phyloP scores from a whole-genome alignment of 2,113 vertebrate species.

The Dendropsophus ebraccatus region DNA sequence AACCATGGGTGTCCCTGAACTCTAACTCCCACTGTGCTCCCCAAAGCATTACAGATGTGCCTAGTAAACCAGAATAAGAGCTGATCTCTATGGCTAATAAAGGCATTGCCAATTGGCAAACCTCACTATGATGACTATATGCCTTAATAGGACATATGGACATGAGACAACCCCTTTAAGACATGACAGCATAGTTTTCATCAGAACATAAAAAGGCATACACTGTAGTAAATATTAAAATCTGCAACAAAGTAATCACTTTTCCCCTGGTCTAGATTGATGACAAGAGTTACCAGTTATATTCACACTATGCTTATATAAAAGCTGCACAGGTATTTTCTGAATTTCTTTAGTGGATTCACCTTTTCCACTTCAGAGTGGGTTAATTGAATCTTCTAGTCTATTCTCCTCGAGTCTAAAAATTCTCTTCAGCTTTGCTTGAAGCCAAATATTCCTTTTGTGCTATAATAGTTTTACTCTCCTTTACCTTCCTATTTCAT shows the following conservation, averaged over 20 bases:
- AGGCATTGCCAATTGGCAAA: too few relatives aligned
- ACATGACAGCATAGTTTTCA: too few relatives aligned
- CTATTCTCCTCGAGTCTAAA: not conserved
- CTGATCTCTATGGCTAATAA: too few relatives aligned
- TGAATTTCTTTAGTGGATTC: conserved; percentile 12
- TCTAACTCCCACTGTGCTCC: too few relatives aligned
- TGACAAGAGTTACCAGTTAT: not conserved
- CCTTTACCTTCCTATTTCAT: conserved; percentile 15
- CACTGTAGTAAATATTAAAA: not conserved
- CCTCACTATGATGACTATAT: too few relatives aligned
- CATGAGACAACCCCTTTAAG: too few relatives aligned
- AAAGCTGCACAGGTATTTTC: conserved; percentile 3
- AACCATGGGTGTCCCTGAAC: too few relatives aligned
- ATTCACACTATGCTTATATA: not conserved
- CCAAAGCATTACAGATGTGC: too few relatives aligned
- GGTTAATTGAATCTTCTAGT: conserved; percentile 30
- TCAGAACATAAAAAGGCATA: not conserved
- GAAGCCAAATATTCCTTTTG: conserved; percentile 30
- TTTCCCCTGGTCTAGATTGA: not conserved
- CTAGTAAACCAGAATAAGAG: too few relatives aligned
- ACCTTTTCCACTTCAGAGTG: not conserved
- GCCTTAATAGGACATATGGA: too few relatives aligned
- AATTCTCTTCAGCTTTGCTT: conserved; percentile 2
- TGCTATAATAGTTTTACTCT: conserved; percentile 5
- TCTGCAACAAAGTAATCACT: not conserved